Evolutionary conservation across 1,140 invertebrate species (phyloP), one percentile per base, ranked within the genome.

Genomic region (Nomia melanderi): DNA sequence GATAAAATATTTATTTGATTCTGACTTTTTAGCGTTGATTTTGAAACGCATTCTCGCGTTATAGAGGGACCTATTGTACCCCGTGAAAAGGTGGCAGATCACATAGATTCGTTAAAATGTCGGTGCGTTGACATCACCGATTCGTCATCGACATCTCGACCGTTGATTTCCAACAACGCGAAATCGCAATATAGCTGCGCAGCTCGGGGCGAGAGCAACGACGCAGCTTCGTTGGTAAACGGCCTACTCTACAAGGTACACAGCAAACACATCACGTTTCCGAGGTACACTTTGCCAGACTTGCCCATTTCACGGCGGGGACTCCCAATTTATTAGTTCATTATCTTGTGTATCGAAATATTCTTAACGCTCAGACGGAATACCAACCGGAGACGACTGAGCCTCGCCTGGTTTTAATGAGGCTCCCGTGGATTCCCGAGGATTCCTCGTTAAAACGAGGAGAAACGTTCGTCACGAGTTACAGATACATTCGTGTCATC

Each of bases 341-440:
- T 82, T 82, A 79, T 76, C 67, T 72, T 39, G 33, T 47, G 5
- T 47, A 71, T 82, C 66, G 77, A 79, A 72, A 67, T 56, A 62
- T 60, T 50, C 25, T n/a, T 6, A 56, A 9, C 25, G 23, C 50
- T 60, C 56, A 23, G 2, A 11, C 27, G 59, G 27, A 63, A 12
- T 39, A 39, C 54, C 33, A 56, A 70, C 44, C 27, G 56, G 17
- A 50, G 36, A 39, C 73, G 53, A 36, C 44, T 54, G 17, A 27
- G 11, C 54, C 39, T 31, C 12, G 31, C 11, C 47, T 33, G 62
- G 31, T 71, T 76, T 77, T 77, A 71, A 77, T 47, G 57, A 77
- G 73, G 60, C 47, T 27, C 23, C 20, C 14, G 33, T 31, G 29
- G 23, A 69, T 20, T 69, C 60, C 31, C 53, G 31, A 47, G 31